Conservation (phyloP, 2,888 invertebrate species). For the Dendrolimus pini region DNA sequence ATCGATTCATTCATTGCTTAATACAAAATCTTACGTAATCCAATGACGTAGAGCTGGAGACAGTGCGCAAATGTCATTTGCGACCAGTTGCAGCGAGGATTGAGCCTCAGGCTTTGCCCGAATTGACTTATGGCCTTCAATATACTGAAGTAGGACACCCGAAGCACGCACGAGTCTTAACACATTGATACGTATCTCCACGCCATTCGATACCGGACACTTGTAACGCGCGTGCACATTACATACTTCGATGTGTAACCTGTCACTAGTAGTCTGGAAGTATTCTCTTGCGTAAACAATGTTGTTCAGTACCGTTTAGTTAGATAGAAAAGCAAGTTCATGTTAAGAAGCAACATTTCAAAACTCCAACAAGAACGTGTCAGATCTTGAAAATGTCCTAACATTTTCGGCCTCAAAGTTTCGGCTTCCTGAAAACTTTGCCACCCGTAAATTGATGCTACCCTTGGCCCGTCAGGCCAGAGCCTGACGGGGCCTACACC, state of each 20-base stretch:
- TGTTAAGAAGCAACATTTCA: no score
- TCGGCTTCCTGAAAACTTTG: no score
- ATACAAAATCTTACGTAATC: slow-evolving; percentile 36
- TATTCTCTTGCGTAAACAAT: background rate
- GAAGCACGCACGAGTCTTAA: slow-evolving; percentile 31
- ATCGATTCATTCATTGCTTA: slow-evolving; percentile 15
- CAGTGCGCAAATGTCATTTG: slow-evolving; percentile 56
- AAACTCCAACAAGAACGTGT: no score
- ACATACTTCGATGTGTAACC: slow-evolving; percentile 15
- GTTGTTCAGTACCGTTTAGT: no score
- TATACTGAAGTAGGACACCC: slow-evolving; percentile 44
- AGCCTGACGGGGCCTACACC: no score
- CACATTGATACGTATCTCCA: slow-evolving; percentile 23
- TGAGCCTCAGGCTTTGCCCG: slow-evolving; percentile 43
- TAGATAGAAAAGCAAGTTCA: no score
- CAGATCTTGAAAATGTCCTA: no score
- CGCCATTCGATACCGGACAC: slow-evolving; percentile 25
- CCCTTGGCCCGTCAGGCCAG: no score
- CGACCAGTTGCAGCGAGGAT: slow-evolving; percentile 33
- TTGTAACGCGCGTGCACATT: slow-evolving; percentile 24
- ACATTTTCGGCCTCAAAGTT: no score
- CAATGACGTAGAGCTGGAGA: slow-evolving; percentile 28
- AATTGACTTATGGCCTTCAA: slow-evolving; percentile 59
- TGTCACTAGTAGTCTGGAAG: background rate
- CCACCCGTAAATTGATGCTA: no score